Evolutionary conservation across 1,140 invertebrate genomes (phyloP).

Genomic region (Drosophila repletoides): DNA sequence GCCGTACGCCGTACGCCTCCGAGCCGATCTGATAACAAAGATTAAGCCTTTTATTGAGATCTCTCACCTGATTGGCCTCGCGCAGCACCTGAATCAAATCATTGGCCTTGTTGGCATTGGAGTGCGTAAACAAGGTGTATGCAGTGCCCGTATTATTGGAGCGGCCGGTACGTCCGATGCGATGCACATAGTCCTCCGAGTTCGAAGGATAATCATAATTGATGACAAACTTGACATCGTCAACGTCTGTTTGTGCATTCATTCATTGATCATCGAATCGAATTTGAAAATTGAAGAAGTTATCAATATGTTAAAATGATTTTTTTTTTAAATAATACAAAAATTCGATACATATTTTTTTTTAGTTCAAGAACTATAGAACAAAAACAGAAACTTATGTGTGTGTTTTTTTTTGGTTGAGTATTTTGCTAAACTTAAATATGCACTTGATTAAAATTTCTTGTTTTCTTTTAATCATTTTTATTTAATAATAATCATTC

Average conservation of each 20-base stretch:
- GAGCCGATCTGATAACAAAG: too few species aligned
- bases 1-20: too few species aligned
- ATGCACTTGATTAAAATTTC: constrained; percentile 47
- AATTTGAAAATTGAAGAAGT: constrained; percentile 77
- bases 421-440: constrained; percentile 56
- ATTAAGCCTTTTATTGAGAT: too few species aligned
- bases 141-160: constrained; percentile 97
- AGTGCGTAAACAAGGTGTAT: constrained; percentile 98
- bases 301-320: constrained; percentile 62
- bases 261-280: constrained; percentile 51
- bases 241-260: constrained; percentile 92
- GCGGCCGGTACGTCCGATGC: constrained; percentile 98
- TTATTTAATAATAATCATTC: constrained; percentile 33
- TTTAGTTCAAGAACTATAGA: constrained; percentile 70
- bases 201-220: constrained; percentile 99
- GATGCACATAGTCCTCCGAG: constrained; percentile 99
- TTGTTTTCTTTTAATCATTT: constrained; percentile 13
- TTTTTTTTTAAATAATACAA: constrained; percentile 24
- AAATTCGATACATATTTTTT: constrained; percentile 59
- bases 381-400: constrained; percentile 78
- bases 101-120: constrained; percentile 95
- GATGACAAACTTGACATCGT: constrained; percentile 99
- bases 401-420: constrained; percentile 34
- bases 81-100: constrained; percentile 95
- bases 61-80: constrained; percentile 95